Evolutionary conservation across 2,797 vertebrate species (phyloP), one percentile per base, ranked within the genome.

Genomic region (Pipistrellus kuhlii): DNA sequence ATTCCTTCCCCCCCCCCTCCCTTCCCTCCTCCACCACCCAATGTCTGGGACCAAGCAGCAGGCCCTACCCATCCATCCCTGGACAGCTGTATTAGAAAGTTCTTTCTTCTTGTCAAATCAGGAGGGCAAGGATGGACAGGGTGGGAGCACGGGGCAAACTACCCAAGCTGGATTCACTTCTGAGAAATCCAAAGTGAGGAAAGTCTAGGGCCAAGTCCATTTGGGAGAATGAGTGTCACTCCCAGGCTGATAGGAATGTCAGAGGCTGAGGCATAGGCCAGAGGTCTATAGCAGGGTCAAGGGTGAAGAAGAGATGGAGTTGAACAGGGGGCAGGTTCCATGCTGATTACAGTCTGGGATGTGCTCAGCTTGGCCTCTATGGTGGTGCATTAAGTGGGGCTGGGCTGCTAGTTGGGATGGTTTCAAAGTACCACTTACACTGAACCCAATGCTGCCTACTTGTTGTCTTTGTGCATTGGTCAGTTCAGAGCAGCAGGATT

Each of bases 71-170:
- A 75, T 76, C 41, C 27, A 76, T 89, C 59, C n/a, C 69, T 83
- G 57, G 66, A 83, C 25, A 88, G 25, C n/a, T 95, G 23, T 88
- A 57, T n/a, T 53, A 91, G 32, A 76, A 84, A 91, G 8, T 69
- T 94, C 83, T 69, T 87, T 48, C 41, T 90, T 82, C 85, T 57
- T 88, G 48, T 92, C 27, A 66, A 93, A 85, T 72, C 71, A n/a
- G 6, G 30, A 78, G 21, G 6, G n/a, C 4, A 30, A 6, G 9
- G 18, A 46, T 78, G 48, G 15, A 64, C 32, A 83, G 9, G 35
- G 41, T 59, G 23, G 78, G 83, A 66, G 21, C 68, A 51, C 7
- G 73, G 15, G n/a, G 21, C 35, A 90, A 75, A 77, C 8, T n/a
- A 57, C 13, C 73, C 59, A 20, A 14, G 4, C 76, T 73, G 8